A percentile compares a stretch with the other conserved stretches of the same genome.
Evolutionary conservation across 2,888 invertebrate genomes (phyloP).

Genomic region (Kryphioiulus occultus): DNA sequence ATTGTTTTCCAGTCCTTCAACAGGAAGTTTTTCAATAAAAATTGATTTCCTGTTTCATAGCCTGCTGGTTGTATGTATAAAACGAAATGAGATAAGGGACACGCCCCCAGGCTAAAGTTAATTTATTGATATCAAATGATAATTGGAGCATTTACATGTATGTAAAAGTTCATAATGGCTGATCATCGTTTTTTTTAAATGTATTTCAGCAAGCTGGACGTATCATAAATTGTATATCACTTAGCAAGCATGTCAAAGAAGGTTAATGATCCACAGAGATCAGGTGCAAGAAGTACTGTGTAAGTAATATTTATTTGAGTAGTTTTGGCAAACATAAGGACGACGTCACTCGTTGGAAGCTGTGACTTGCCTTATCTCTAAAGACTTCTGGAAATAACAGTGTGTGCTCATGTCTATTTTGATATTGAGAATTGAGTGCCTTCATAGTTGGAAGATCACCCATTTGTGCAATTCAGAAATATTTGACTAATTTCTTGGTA

Average conservation of each 20-base stretch:
- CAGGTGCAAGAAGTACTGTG: slow-evolving; percentile 6
- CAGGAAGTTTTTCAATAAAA: slow-evolving; percentile 18
- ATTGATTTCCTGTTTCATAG: neutral
- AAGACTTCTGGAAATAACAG: neutral
- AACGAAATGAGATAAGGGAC: slow-evolving; percentile 26
- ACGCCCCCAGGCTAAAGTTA: neutral
- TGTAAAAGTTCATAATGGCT: neutral
- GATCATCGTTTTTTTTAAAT: neutral
- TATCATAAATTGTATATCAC: neutral
- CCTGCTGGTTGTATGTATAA: neutral
- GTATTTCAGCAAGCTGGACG: neutral
- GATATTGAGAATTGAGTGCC: neutral
- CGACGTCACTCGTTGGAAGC: neutral
- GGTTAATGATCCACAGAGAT: neutral
- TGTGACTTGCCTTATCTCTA: neutral
- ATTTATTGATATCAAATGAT: slow-evolving; percentile 15
- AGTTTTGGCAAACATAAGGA: neutral
- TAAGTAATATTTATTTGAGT: neutral
- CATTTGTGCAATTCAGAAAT: too few relatives aligned
- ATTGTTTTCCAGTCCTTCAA: neutral
- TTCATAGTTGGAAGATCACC: too few relatives aligned
- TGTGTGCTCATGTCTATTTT: neutral
- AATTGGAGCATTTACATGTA: neutral
- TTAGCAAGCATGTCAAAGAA: neutral
- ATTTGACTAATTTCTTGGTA: too few relatives aligned